These are phyloP conservation scores for Branchellion lobata DNA, from an alignment of 2,888 invertebrate species.

Conservation along the genomic window DNA sequence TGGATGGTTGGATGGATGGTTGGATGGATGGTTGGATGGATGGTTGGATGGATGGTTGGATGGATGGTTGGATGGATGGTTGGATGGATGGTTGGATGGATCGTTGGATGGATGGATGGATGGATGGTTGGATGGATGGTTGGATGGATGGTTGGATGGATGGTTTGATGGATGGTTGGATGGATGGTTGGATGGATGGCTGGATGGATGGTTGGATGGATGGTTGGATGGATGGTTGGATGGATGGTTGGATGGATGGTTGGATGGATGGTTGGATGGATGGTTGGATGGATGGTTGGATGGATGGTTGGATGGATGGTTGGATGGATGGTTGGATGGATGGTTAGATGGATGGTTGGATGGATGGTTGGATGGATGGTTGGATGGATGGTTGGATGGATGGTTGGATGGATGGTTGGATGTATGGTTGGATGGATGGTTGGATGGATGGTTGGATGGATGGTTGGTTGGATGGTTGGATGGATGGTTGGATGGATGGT, in stretches of 20 bases:
- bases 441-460: conserved; percentile 31
- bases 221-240: conserved; percentile 35
- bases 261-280: conserved; percentile 35
- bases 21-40: not conserved
- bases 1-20: not conserved
- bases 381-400: not conserved
- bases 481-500: conserved; percentile 35
- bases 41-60: not conserved
- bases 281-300: conserved; percentile 35
- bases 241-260: conserved; percentile 35
- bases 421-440: conserved; percentile 31
- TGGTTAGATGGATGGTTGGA: conserved; percentile 10
- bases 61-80: conserved; percentile 1
- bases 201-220: conserved; percentile 37
- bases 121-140: conserved; percentile 29
- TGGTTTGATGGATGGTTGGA: conserved; percentile 30
- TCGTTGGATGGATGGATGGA: conserved; percentile 7
- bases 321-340: conserved; percentile 26
- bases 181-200: conserved; percentile 31
- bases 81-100: conserved; percentile 3
- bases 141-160: conserved; percentile 29
- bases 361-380: conserved; percentile 1
- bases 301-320: conserved; percentile 35
- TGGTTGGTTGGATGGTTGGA: conserved; percentile 33
- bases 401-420: conserved; percentile 28